phyloP scores from a whole-genome alignment of 2,113 vertebrate genomes.

The Ranitomeya imitator region DNA sequence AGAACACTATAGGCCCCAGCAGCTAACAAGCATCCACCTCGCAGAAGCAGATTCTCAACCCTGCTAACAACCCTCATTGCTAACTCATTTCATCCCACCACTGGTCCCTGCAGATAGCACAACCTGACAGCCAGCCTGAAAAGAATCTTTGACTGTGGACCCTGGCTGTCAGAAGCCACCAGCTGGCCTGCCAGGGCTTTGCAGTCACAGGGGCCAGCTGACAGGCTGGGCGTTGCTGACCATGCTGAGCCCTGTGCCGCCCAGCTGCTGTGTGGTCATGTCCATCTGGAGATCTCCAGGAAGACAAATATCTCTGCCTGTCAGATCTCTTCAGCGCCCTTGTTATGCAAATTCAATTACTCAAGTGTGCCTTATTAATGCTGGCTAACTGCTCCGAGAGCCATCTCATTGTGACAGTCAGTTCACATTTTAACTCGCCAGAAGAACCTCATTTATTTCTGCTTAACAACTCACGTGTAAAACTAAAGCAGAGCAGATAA shows the following conservation, averaged over 20 bases:
- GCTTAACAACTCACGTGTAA: constrained; percentile 77
- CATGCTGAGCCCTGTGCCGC: constrained; percentile 84
- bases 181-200: constrained; percentile 83
- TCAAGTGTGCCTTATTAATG: constrained; percentile 85
- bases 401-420: constrained; percentile 79
- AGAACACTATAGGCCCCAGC: constrained; percentile 60
- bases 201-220: constrained; percentile 81
- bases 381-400: constrained; percentile 81
- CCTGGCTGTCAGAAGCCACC: constrained; percentile 83
- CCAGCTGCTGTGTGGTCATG: constrained; percentile 90
- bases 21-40: constrained; percentile 62
- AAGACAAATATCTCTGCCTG: constrained; percentile 85
- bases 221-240: constrained; percentile 80
- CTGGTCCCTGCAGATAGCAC: constrained; percentile 75
- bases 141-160: constrained; percentile 75
- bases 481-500: constrained; percentile 76
- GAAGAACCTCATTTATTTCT: constrained; percentile 83
- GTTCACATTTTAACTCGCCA: constrained; percentile 73
- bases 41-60: constrained; percentile 69
- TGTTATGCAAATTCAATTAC: constrained; percentile 99
- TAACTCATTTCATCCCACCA: constrained; percentile 74
- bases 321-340: constrained; percentile 79
- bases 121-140: constrained; percentile 80
- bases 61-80: constrained; percentile 72
- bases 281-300: constrained; percentile 85